Base-by-base conservation (phyloP, 1,140 invertebrate genomes). In the Diachasma alloeum region DNA sequence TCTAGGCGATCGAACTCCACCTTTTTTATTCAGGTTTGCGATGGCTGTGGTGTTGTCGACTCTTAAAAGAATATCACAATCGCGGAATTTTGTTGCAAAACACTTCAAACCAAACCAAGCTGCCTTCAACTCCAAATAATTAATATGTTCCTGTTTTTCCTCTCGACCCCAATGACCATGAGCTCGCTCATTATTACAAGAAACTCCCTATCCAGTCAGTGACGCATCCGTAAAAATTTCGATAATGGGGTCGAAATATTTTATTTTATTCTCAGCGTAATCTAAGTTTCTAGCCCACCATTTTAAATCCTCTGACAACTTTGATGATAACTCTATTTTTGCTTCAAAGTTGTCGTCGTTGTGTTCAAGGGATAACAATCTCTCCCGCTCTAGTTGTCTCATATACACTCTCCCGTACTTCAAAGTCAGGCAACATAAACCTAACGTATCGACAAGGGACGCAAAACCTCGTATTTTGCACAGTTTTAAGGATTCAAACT, bases 31-130 rank as follows among this genome's bases (percentile, higher is more conserved):
- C 17, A 76, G 68, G 48, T 79, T 76, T 4, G 75, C 42, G 11
- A 79, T 67, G 0, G 74, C 78, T 1, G 78, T 76, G 6, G 75
- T 79, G 31, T 79, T 79, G 22, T 78, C 77, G n/a, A 75, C 68
- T 44, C 77, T 66, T n/a, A 78, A 15, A 0, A 75, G 36, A 19
- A 78, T 46, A 53, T 78, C 53, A 71, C 77, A 78, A 17, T 75
- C 15, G 26, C 17, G 22, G 0, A 44, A 46, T 13, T 78, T 42
- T 6, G 53, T 53, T 24, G 71, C 70, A 66, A 76, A 79, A 70
- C 74, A 76, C 31, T 79, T 74, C 17, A 79, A 46, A 3, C 17
- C 74, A 9, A 79, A 74, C 37, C 48, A 76, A 6, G 44, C 77
- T 4, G 77, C 68, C 13, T 75, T 13, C 22, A 75, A 36, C n/a